Base-by-base conservation (phyloP, 2,888 invertebrate genomes). In the Drosophila koepferae region DNA sequence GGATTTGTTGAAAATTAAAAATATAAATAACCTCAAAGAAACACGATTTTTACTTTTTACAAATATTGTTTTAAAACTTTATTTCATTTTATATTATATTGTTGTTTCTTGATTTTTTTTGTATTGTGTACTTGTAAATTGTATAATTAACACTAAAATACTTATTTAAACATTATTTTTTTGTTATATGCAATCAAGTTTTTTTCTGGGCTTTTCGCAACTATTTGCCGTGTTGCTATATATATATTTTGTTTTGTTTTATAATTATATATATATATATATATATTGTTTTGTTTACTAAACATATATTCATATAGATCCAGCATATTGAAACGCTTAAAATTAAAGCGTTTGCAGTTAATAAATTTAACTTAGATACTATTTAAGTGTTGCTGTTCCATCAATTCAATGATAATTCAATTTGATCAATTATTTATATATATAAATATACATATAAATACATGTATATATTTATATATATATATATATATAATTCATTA, bases 61-160 rank as follows among this genome's bases (percentile, higher is more conserved):
- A 91, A 91, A 91, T 91, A 91, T 92, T 91, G 92, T 91, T 91
- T 91, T 91, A 92, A 91, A 91, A 91, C 92, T 92, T 91, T 91
- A 92, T 91, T 91, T 91, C 88, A 91, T 91, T 90, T 86, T 88
- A 86, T 91, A 83, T 91, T 90, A 88, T 90, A 78, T 91, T 91
- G 72, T 79, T 79, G 66, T 80, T 51, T 51, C 12, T 54, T 36
- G 51, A 73, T 70, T 75, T 84, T 46, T 80, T 49, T 80, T 81
- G 66, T 86, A 67, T 81, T 89, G 80, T 91, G 78, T 90, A 88
- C 85, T 81, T 91, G 92, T 91, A 91, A 91, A 90, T 92, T 92
- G 90, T 89, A 91, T 91, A 91, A 91, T 91, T 91, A 91, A 92
- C 91, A 91, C 91, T 91, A 91, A 91, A 91, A 91, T 91, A 91